Conservation (phyloP, 1,140 invertebrate genomes). For the Neuroterus valhalla region DNA sequence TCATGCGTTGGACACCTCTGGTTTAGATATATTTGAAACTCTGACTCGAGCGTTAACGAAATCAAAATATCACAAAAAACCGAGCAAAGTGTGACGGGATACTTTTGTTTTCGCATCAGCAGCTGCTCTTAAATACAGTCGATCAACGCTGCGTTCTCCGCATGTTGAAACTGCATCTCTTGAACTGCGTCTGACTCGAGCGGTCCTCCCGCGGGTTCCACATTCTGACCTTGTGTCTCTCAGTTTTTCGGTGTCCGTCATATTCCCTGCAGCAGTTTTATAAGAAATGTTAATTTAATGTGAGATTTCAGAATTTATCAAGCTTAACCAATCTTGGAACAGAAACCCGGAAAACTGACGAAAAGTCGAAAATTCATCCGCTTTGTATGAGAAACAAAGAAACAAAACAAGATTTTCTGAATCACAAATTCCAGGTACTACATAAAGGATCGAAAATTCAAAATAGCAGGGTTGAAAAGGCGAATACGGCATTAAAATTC, state of each 20-base stretch:
- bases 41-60: not conserved
- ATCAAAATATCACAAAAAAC: conserved; percentile 77
- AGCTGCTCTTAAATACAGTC: conserved; percentile 79
- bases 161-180: conserved; percentile 74
- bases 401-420: no score
- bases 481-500: no score
- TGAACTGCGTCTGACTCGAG: conserved; percentile 66
- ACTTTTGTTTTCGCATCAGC: conserved; percentile 70
- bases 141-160: conserved; percentile 81
- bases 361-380: no score
- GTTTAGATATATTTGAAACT: no score
- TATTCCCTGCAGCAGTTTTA: conserved; percentile 76
- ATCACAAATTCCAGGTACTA: no score
- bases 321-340: no score
- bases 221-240: conserved; percentile 73
- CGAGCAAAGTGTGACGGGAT: conserved; percentile 80
- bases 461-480: no score
- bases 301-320: not conserved
- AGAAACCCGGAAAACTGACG: no score
- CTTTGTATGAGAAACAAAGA: no score
- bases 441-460: no score
- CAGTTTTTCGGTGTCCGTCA: conserved; percentile 83
- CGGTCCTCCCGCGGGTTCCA: conserved; percentile 67
- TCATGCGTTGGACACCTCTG: no score
- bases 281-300: not conserved